Conservation (phyloP, 2,888 invertebrate species). For the Campoplex nolae region DNA sequence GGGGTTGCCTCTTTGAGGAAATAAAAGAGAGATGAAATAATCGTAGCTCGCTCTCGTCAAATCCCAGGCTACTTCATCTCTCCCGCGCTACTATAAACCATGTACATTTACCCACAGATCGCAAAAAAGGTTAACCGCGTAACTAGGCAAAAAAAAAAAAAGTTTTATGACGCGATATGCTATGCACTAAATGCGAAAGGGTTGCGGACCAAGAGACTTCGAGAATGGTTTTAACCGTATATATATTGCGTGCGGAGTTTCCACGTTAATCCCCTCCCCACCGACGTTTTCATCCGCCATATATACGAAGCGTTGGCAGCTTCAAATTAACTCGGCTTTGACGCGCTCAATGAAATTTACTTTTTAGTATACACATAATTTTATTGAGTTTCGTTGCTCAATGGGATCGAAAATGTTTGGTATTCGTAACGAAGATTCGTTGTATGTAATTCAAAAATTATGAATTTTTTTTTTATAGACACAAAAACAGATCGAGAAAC, state of each 20-base stretch:
- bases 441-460: background rate
- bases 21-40: slow-evolving; percentile 13
- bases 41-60: slow-evolving; percentile 16
- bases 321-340: background rate
- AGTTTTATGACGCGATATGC: slow-evolving; percentile 28
- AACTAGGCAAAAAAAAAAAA: slow-evolving; percentile 4
- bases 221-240: background rate
- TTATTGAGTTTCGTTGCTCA: background rate
- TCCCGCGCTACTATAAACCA: background rate
- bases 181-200: background rate
- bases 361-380: background rate
- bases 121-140: slow-evolving; percentile 42
- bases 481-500: no score
- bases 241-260: background rate
- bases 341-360: background rate
- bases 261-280: slow-evolving; percentile 16
- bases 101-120: slow-evolving; percentile 5
- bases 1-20: background rate
- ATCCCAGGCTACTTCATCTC: slow-evolving; percentile 18
- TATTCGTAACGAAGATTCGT: background rate
- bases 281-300: slow-evolving; percentile 9
- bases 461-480: background rate
- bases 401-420: background rate
- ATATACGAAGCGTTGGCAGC: background rate
- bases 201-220: slow-evolving; percentile 13